Percentiles rank a stretch among this genome's conserved stretches.
Conservation (phyloP, 2,113 vertebrate species). For the Otus sunia region DNA sequence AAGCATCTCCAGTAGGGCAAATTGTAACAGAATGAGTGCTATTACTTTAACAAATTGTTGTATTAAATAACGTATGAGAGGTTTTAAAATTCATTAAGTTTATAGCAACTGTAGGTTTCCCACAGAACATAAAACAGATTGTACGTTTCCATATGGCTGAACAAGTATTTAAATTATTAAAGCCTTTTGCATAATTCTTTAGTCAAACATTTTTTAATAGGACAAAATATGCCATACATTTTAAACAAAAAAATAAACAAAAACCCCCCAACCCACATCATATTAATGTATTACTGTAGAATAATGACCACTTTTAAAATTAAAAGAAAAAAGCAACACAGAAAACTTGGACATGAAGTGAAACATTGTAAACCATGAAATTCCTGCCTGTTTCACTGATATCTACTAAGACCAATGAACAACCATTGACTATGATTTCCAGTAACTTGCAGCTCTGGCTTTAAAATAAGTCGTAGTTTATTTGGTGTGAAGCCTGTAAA, state of each 20-base stretch:
- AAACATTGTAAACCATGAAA: background rate
- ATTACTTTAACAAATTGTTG: background rate
- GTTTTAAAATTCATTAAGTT: slow-evolving; percentile 16
- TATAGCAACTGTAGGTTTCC: background rate
- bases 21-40: background rate
- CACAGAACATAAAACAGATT: background rate
- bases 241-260: background rate
- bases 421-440: background rate
- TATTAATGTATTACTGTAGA: background rate
- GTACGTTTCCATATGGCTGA: background rate
- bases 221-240: background rate
- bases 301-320: background rate
- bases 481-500: background rate
- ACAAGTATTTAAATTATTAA: slow-evolving; percentile 59
- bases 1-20: background rate
- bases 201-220: slow-evolving; percentile 2
- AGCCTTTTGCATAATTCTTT: slow-evolving; percentile 56
- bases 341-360: background rate
- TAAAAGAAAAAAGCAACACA: background rate
- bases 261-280: background rate
- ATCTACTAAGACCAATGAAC: background rate
- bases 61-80: background rate
- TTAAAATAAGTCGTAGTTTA: background rate
- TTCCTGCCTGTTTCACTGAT: background rate
- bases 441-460: background rate